phyloP scores from a whole-genome alignment of 1,140 invertebrate species.

The Planococcus citri region DNA sequence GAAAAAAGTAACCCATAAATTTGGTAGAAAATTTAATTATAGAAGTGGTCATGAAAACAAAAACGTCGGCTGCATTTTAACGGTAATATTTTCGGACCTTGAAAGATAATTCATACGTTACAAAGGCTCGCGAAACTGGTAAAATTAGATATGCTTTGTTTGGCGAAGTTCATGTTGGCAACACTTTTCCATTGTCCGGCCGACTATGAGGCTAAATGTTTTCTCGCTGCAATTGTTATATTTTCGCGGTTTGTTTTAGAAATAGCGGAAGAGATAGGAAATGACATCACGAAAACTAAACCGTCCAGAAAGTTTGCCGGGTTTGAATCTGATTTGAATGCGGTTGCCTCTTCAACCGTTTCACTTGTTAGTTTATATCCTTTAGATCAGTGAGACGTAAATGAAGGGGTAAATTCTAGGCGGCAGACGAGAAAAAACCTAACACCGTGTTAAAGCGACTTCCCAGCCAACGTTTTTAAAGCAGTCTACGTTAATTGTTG shows the following conservation, averaged over 20 bases:
- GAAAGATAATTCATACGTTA: conserved; percentile 1
- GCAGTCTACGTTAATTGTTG: no score
- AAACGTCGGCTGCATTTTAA: neutral
- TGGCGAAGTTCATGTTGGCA: conserved; percentile 14
- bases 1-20: conserved; percentile 2
- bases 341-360: conserved; percentile 9
- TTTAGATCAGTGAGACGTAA: conserved; percentile 20
- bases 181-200: conserved; percentile 13
- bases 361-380: conserved; percentile 19
- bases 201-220: neutral
- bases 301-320: conserved; percentile 15
- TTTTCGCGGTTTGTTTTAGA: conserved; percentile 6
- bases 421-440: neutral
- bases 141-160: conserved; percentile 19
- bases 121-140: neutral
- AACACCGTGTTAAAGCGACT: neutral
- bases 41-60: conserved; percentile 12
- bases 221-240: conserved; percentile 17
- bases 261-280: conserved; percentile 19
- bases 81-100: conserved; percentile 1
- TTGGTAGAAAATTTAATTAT: neutral
- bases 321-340: conserved; percentile 12
- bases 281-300: conserved; percentile 18
- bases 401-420: neutral
- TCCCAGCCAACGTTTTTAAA: no score